Evolutionary conservation across 2,888 invertebrate species (phyloP).

Genomic region (Aporophyla lueneburgensis): DNA sequence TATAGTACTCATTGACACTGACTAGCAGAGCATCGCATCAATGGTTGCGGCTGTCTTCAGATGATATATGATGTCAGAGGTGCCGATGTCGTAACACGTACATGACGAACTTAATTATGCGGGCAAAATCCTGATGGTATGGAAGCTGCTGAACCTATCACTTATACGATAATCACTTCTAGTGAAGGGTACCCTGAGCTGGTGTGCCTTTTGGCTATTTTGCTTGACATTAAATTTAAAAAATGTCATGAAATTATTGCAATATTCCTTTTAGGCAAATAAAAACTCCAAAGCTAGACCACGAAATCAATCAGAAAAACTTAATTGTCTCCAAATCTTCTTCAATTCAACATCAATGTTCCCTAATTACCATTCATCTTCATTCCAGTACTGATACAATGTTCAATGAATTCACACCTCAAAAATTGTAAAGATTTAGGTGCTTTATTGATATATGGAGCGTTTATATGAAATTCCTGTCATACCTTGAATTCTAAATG

Average conservation of each 20-base stretch:
- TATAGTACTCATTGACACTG: too few species aligned
- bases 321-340: background rate
- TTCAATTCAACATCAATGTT: background rate
- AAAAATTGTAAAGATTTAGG: conserved; percentile 45
- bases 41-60: background rate
- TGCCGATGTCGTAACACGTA: background rate
- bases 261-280: background rate
- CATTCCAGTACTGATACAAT: conserved; percentile 37
- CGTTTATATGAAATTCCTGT: conserved; percentile 61
- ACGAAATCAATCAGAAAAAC: background rate
- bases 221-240: background rate
- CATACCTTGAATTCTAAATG: conserved; percentile 45
- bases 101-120: background rate
- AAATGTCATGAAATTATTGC: background rate
- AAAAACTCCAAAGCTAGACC: background rate
- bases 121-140: too few species aligned
- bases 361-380: conserved; percentile 41
- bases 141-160: too few species aligned
- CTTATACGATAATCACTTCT: background rate
- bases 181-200: background rate
- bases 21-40: too few species aligned
- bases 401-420: conserved; percentile 33
- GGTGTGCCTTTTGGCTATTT: background rate
- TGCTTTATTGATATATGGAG: conserved; percentile 33
- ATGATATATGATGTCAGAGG: background rate